These are phyloP conservation scores for Myotis vivesi DNA, from an alignment of 2,797 vertebrate species.

Conservation along the genomic window DNA sequence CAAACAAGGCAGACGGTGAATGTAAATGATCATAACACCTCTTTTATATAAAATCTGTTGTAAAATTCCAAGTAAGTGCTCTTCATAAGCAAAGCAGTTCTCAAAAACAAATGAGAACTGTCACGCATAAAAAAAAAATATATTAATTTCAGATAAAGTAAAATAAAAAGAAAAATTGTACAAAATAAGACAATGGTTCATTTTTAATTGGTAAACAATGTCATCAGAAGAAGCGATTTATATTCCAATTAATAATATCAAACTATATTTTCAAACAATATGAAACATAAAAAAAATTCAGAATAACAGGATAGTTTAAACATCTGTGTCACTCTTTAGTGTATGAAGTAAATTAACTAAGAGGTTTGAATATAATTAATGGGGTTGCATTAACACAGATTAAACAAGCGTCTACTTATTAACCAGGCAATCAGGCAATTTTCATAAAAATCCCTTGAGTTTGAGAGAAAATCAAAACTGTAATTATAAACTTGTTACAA, in stretches of 20 bases:
- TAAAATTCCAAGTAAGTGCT: neutral
- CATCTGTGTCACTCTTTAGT: neutral
- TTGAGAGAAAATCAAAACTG: slow-evolving; percentile 43
- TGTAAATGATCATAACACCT: neutral
- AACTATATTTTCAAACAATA: slow-evolving; percentile 19
- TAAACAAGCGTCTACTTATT: neutral
- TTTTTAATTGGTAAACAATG: slow-evolving; percentile 32
- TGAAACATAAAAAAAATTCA: slow-evolving; percentile 22
- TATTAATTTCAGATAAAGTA: slow-evolving; percentile 30
- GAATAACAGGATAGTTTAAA: neutral
- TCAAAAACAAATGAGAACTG: neutral
- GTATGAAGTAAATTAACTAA: neutral
- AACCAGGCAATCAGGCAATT: neutral
- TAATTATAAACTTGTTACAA: slow-evolving; percentile 28
- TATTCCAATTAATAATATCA: slow-evolving; percentile 11
- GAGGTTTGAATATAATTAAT: slow-evolving; percentile 18
- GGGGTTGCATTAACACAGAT: neutral
- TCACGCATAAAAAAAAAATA: neutral
- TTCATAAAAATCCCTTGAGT: neutral
- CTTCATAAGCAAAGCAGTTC: neutral
- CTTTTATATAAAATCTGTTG: neutral
- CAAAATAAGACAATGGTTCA: neutral
- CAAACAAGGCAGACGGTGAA: neutral
- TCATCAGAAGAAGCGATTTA: slow-evolving; percentile 21
- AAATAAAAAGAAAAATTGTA: slow-evolving; percentile 8